Percentiles rank a stretch among this genome's conserved stretches.
phyloP scores from a whole-genome alignment of 2,797 vertebrate genomes.

The Tympanoctomys barrerae region DNA sequence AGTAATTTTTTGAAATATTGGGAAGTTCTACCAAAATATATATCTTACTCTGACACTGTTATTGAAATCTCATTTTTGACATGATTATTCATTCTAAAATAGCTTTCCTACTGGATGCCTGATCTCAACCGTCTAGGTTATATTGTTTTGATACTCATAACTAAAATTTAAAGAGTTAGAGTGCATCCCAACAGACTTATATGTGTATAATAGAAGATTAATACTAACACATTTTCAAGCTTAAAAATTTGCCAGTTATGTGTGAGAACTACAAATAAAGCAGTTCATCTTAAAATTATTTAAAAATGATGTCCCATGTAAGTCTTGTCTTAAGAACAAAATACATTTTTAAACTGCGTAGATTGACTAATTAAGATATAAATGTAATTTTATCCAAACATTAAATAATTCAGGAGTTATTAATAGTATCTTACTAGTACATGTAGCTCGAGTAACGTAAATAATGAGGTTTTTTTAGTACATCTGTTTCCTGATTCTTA shows the following conservation, averaged over 20 bases:
- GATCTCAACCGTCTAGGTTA: conserved; percentile 1
- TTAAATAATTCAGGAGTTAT: neutral
- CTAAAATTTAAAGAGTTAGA: neutral
- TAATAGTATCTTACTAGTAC: neutral
- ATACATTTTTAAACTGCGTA: neutral
- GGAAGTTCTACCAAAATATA: neutral
- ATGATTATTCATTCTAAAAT: neutral
- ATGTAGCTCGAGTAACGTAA: neutral
- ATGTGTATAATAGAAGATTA: neutral
- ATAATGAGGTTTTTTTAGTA: neutral
- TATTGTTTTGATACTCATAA: neutral
- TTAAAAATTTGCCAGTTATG: neutral
- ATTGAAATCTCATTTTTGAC: neutral
- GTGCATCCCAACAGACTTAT: neutral
- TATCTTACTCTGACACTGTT: neutral
- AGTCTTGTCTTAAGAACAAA: conserved; percentile 9
- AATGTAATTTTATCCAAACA: neutral
- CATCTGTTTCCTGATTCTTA: neutral
- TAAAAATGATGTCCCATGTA: neutral
- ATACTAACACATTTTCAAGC: neutral
- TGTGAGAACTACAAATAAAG: neutral
- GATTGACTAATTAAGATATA: neutral
- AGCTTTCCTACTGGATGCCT: neutral
- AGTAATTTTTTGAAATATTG: neutral
- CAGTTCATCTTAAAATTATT: neutral